These are phyloP conservation scores for Gymnarchus niloticus DNA, from an alignment of 2,113 vertebrate species.

Conservation along the genomic window DNA sequence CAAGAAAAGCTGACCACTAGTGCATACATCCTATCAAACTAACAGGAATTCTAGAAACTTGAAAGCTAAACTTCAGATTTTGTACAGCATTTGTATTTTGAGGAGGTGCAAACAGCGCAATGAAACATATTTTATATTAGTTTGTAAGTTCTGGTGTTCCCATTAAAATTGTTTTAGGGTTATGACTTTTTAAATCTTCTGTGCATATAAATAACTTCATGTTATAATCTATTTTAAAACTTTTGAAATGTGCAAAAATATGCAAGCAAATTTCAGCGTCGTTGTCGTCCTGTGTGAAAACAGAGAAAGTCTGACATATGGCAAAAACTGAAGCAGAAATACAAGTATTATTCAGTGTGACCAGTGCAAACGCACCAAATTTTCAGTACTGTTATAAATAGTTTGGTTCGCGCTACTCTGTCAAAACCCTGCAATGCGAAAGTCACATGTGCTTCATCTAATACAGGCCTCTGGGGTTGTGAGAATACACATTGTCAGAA, in stretches of 20 bases:
- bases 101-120: neutral
- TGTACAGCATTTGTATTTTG: neutral
- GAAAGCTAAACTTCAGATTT: neutral
- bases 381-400: slow-evolving; percentile 42
- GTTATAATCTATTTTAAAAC: neutral
- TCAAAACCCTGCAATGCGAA: slow-evolving; percentile 28
- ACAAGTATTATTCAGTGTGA: slow-evolving; percentile 36
- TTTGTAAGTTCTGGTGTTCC: neutral
- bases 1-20: neutral
- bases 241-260: neutral
- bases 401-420: slow-evolving; percentile 30
- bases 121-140: neutral
- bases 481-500: neutral
- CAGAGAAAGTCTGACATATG: neutral
- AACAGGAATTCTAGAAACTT: neutral
- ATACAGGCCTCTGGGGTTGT: neutral
- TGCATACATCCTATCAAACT: neutral
- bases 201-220: neutral
- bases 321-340: neutral
- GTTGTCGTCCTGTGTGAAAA: neutral
- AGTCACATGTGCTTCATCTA: slow-evolving; percentile 2
- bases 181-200: neutral
- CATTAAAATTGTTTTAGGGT: neutral
- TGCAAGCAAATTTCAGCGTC: neutral
- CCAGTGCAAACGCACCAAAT: slow-evolving; percentile 33